phyloP scores from a whole-genome alignment of 2,113 vertebrate genomes.

The Pomatostomus ruficeps region DNA sequence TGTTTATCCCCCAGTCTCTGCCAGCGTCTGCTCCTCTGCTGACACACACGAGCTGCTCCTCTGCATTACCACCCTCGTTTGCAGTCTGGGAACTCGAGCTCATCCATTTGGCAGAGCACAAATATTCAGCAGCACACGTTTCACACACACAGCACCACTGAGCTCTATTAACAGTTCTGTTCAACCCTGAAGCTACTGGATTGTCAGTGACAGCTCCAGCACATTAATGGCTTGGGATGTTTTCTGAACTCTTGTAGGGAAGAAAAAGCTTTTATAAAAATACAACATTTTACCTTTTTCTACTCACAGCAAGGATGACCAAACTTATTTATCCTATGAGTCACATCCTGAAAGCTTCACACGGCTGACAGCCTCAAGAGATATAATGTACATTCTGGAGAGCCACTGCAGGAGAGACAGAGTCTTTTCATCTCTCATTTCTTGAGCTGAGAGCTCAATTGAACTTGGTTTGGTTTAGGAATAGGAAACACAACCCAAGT shows the following conservation, averaged over 20 bases:
- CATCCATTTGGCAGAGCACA: neutral
- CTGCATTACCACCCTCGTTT: neutral
- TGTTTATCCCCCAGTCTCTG: neutral
- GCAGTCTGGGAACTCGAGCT: neutral
- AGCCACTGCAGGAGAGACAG: neutral
- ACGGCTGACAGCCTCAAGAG: neutral
- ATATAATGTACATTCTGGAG: neutral
- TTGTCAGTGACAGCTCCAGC: neutral
- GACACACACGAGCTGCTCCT: neutral
- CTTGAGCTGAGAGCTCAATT: neutral
- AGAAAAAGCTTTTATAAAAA: neutral
- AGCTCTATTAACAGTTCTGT: neutral
- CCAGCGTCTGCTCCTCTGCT: slow-evolving; percentile 16
- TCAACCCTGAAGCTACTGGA: neutral
- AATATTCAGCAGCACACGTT: neutral
- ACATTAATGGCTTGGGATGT: neutral
- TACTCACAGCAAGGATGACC: slow-evolving; percentile 15
- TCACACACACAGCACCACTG: neutral
- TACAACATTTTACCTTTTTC: neutral
- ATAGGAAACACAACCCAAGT: neutral
- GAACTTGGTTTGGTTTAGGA: neutral
- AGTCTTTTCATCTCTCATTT: neutral
- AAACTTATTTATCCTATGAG: neutral
- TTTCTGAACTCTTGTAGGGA: neutral
- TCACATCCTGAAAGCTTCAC: neutral